These are phyloP conservation scores for Aphaenogaster rudis DNA, from an alignment of 1,140 invertebrate genomes.

Conservation along the genomic window DNA sequence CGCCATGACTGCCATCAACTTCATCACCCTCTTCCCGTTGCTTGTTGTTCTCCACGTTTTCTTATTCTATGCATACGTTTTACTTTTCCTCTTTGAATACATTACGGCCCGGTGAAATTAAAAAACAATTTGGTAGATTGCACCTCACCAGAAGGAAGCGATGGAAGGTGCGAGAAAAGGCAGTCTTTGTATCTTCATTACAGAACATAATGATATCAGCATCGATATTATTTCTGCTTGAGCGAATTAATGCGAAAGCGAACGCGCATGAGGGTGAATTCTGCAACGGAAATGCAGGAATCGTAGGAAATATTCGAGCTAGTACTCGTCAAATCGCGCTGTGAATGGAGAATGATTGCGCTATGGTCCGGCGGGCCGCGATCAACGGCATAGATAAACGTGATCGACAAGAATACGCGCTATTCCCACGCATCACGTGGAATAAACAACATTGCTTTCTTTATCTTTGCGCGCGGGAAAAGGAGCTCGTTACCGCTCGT, in stretches of 20 bases:
- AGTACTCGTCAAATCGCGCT: slow-evolving; percentile 53
- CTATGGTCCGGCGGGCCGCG: slow-evolving; percentile 42
- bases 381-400: slow-evolving; percentile 67
- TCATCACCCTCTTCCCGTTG: slow-evolving; percentile 71
- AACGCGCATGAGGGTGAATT: slow-evolving; percentile 17
- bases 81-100: slow-evolving; percentile 40
- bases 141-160: slow-evolving; percentile 72
- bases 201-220: slow-evolving; percentile 46
- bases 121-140: slow-evolving; percentile 86
- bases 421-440: slow-evolving; percentile 41
- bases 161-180: not conserved
- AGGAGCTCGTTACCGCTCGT: slow-evolving; percentile 53
- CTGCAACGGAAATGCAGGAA: slow-evolving; percentile 37
- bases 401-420: slow-evolving; percentile 64
- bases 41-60: slow-evolving; percentile 63
- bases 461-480: slow-evolving; percentile 55
- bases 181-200: slow-evolving; percentile 32
- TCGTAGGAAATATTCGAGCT: slow-evolving; percentile 63
- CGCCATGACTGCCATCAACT: slow-evolving; percentile 82
- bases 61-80: slow-evolving; percentile 58
- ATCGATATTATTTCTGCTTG: slow-evolving; percentile 54
- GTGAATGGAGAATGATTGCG: slow-evolving; percentile 42
- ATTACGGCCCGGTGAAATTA: slow-evolving; percentile 77
- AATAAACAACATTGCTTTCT: slow-evolving; percentile 66
- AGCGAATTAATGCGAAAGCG: slow-evolving; percentile 70